phyloP scores from a whole-genome alignment of 1,140 invertebrate species.

The Cotesia vestalis region DNA sequence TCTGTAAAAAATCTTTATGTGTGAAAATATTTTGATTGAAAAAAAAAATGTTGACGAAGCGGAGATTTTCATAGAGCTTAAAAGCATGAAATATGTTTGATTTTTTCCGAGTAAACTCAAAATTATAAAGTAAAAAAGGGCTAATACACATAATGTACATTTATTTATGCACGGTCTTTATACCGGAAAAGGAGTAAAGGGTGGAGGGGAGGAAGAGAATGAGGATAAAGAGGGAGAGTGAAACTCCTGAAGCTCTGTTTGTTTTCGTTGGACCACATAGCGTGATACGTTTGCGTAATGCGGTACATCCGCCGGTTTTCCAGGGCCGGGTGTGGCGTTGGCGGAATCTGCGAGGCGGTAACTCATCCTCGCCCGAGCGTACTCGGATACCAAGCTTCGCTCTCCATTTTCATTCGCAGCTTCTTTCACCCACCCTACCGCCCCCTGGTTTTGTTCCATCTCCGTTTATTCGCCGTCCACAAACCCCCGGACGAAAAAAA shows the following conservation, averaged over 20 bases:
- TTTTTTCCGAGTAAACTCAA: background rate
- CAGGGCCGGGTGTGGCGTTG: constrained; percentile 42
- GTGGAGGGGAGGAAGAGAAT: constrained; percentile 10
- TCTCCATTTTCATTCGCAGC: constrained; percentile 52
- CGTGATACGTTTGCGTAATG: constrained; percentile 67
- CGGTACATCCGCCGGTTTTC: constrained; percentile 52
- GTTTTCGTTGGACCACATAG: constrained; percentile 66
- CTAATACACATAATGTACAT: background rate
- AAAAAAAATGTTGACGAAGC: no score
- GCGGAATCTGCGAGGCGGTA: constrained; percentile 59
- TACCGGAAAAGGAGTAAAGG: background rate
- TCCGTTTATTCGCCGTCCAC: background rate
- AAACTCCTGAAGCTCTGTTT: constrained; percentile 53
- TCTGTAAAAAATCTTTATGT: no score
- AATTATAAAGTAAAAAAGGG: background rate
- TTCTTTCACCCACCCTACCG: constrained; percentile 21
- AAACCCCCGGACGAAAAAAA: background rate
- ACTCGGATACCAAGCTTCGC: constrained; percentile 48
- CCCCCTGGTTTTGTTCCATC: constrained; percentile 8
- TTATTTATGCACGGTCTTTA: constrained; percentile 8
- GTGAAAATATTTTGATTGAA: no score
- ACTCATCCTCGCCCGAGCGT: constrained; percentile 56
- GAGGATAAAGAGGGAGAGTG: constrained; percentile 11
- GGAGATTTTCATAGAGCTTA: background rate
- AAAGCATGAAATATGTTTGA: background rate